phyloP scores from a whole-genome alignment of 2,113 vertebrate species.

The Cathartes aura region DNA sequence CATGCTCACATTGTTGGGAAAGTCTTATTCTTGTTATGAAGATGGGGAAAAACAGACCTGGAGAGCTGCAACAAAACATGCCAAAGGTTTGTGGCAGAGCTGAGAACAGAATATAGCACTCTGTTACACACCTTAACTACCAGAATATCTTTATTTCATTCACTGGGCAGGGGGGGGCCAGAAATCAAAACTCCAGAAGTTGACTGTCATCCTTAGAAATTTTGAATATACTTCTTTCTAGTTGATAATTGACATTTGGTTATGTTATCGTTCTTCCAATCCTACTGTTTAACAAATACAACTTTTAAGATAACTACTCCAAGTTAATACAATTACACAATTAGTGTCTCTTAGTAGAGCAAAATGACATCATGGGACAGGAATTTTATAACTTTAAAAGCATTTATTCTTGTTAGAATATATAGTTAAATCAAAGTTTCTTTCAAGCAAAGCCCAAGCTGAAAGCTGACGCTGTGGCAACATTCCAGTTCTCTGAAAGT shows the following conservation, averaged over 20 bases:
- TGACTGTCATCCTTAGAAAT: neutral
- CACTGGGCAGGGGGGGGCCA: neutral
- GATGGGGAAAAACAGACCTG: neutral
- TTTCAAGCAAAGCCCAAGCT: neutral
- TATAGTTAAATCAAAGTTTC: neutral
- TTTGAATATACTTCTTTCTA: neutral
- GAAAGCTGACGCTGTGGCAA: neutral
- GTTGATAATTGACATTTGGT: neutral
- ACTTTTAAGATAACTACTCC: neutral
- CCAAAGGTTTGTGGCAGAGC: neutral
- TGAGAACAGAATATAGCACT: neutral
- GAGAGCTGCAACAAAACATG: slow-evolving; percentile 17
- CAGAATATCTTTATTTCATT: neutral
- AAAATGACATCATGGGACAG: neutral
- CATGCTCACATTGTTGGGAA: neutral
- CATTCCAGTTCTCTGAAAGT: neutral
- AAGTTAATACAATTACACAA: neutral
- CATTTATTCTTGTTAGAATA: neutral
- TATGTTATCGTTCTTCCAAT: neutral
- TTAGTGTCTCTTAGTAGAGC: neutral
- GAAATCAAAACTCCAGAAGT: neutral
- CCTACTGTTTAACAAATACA: neutral
- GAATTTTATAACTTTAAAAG: neutral
- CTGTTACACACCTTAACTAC: neutral
- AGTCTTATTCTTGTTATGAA: neutral